phyloP scores from a whole-genome alignment of 2,113 vertebrate species.

The Nycticorax nycticorax region DNA sequence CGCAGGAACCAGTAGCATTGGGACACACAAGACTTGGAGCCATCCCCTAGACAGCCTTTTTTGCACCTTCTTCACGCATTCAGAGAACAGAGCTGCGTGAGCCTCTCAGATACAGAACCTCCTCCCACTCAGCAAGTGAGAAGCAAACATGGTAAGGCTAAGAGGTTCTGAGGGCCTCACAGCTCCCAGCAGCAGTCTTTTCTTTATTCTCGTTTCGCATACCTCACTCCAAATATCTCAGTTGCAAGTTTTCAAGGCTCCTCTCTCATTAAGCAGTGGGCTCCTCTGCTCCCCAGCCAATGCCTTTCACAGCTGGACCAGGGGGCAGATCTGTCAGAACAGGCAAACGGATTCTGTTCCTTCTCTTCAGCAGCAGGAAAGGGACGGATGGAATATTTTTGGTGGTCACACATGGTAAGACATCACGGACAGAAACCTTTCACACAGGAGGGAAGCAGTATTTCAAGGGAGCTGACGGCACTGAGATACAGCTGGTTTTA shows the following conservation, averaged over 20 bases:
- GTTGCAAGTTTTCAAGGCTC: neutral
- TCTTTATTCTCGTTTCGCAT: neutral
- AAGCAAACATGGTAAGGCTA: neutral
- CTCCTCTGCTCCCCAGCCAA: neutral
- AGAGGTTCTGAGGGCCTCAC: neutral
- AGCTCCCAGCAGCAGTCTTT: neutral
- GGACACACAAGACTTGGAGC: neutral
- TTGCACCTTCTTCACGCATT: neutral
- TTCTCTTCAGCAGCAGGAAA: neutral
- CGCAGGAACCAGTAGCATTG: fast-evolving
- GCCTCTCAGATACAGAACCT: neutral
- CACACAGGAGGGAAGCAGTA: neutral
- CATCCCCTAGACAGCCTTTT: neutral
- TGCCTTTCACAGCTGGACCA: neutral
- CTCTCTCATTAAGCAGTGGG: neutral
- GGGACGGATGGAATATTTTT: neutral
- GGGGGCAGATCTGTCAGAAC: neutral
- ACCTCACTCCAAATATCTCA: neutral
- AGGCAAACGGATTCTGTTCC: neutral
- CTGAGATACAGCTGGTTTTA: neutral
- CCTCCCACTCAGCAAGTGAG: neutral
- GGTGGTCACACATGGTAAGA: neutral
- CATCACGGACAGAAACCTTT: neutral
- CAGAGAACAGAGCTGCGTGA: neutral
- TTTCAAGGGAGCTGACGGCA: neutral